A percentile compares a stretch with the other conserved stretches of the same genome.
Conservation (phyloP, 2,113 vertebrate genomes). For the Pygathrix nemaeus region DNA sequence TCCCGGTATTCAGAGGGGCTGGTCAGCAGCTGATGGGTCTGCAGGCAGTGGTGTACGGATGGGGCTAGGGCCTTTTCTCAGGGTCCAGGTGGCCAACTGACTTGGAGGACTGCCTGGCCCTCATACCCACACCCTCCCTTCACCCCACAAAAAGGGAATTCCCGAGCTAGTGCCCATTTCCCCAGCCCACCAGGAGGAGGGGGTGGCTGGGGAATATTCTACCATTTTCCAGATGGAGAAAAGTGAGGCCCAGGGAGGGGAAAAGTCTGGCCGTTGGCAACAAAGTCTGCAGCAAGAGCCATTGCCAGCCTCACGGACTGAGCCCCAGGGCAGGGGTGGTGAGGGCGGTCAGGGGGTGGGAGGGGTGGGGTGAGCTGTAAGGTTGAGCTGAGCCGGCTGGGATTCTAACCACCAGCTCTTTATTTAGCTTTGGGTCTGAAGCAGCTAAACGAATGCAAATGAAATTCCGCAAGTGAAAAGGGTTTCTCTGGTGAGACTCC, state of each 20-base stretch:
- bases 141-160: neutral
- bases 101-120: neutral
- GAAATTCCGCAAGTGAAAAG: conserved; percentile 11
- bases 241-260: neutral
- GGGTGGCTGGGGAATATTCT: neutral
- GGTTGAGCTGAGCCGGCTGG: neutral
- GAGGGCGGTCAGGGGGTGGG: neutral
- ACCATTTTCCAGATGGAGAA: conserved; percentile 30
- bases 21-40: neutral
- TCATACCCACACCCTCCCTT: neutral
- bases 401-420: neutral
- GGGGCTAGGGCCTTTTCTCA: neutral
- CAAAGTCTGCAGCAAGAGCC: neutral
- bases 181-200: neutral
- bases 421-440: conserved; percentile 40
- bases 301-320: neutral
- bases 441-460: conserved; percentile 27
- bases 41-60: neutral
- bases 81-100: neutral
- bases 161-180: neutral
- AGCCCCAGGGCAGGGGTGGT: neutral
- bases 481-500: neutral
- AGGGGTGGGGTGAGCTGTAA: neutral
- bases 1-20: neutral
- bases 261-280: neutral